These are phyloP conservation scores for Piprites chloris DNA, from an alignment of 2,113 vertebrate species.

Conservation along the genomic window DNA sequence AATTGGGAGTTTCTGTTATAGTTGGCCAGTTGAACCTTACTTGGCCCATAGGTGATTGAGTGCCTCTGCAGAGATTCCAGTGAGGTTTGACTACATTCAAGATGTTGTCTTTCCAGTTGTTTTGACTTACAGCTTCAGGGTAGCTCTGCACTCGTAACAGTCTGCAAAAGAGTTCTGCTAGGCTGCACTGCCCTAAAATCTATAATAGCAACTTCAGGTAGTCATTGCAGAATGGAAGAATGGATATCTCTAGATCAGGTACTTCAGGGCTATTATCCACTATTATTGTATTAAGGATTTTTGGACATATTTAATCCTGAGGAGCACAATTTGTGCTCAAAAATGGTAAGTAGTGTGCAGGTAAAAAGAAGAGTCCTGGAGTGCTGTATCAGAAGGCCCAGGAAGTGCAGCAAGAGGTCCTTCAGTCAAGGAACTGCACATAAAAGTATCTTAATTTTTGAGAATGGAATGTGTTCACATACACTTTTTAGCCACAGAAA, in stretches of 20 bases:
- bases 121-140: neutral
- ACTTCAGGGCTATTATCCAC: neutral
- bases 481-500: neutral
- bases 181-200: neutral
- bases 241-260: neutral
- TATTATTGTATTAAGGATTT: neutral
- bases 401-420: neutral
- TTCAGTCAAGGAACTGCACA: neutral
- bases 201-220: neutral
- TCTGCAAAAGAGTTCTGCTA: neutral
- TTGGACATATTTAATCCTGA: neutral
- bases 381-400: neutral
- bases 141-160: neutral
- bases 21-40: neutral
- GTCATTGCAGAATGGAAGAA: neutral
- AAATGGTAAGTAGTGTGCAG: neutral
- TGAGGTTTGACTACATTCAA: neutral
- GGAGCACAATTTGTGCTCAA: neutral
- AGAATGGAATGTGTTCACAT: neutral
- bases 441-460: neutral
- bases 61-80: neutral
- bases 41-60: rapidly evolving
- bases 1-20: neutral
- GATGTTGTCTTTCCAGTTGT: neutral
- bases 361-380: neutral